Evolutionary conservation across 35 echinoderm and acorn worm genomes (phyloP).

Genomic region (Chiridota heheva): DNA sequence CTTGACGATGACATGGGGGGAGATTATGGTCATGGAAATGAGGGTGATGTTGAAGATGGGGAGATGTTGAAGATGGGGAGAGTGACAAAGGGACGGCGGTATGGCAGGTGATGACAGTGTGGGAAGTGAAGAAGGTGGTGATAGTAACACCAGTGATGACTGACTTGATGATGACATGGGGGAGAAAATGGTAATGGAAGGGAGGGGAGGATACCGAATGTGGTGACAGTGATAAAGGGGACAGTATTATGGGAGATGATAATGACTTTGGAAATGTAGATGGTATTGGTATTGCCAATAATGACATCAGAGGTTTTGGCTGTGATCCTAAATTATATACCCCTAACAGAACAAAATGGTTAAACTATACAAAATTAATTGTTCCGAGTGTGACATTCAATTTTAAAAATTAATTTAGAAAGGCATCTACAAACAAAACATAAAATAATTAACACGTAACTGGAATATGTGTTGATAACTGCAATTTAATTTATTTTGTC

Average conservation of each 20-base stretch:
- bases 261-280: background rate
- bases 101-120: too few relatives aligned
- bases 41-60: background rate
- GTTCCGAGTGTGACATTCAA: background rate
- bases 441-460: background rate
- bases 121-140: too few relatives aligned
- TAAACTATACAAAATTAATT: background rate
- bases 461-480: constrained; percentile 17
- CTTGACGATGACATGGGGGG: background rate
- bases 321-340: background rate
- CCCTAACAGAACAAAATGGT: background rate
- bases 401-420: constrained; percentile 22
- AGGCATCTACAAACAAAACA: constrained; percentile 20
- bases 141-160: too few relatives aligned
- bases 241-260: background rate
- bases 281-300: background rate
- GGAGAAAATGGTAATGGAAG: too few relatives aligned
- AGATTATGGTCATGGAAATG: background rate
- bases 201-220: too few relatives aligned
- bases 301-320: background rate
- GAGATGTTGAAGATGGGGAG: too few relatives aligned
- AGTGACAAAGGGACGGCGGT: too few relatives aligned
- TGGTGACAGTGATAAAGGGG: too few relatives aligned
- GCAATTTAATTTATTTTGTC: constrained; percentile 21
- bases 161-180: too few relatives aligned